Percentiles rank a stretch among this genome's conserved stretches.
Evolutionary conservation across 2,113 vertebrate genomes (phyloP).

Genomic region (Beaufortia kweichowensis): DNA sequence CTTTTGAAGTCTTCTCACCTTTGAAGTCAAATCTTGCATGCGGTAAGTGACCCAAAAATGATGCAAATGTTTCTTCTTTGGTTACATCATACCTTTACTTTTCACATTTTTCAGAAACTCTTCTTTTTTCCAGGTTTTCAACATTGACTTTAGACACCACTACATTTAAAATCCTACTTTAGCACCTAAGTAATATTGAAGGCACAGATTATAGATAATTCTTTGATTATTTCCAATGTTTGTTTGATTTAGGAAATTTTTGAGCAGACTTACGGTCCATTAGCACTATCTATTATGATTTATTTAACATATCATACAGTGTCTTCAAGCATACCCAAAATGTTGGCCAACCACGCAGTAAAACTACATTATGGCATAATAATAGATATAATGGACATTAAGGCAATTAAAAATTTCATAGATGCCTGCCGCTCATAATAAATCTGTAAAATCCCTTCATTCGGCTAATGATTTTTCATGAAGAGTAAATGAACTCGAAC

Average conservation of each 20-base stretch:
- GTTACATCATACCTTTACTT: too few relatives aligned
- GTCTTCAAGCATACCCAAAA: slow-evolving; percentile 23
- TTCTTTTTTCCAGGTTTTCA: background rate
- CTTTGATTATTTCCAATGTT: background rate
- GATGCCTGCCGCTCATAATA: background rate
- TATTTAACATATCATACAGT: background rate
- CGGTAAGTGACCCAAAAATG: too few relatives aligned
- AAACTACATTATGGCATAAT: slow-evolving; percentile 26
- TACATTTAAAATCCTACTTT: background rate
- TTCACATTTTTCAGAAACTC: too few relatives aligned
- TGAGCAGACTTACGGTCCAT: background rate
- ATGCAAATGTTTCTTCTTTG: too few relatives aligned
- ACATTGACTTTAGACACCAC: background rate
- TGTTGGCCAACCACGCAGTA: background rate
- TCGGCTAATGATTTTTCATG: slow-evolving; percentile 19
- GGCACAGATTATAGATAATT: background rate
- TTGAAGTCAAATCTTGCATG: too few relatives aligned
- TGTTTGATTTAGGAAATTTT: background rate
- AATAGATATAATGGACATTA: slow-evolving; percentile 34
- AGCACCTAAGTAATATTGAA: too few relatives aligned
- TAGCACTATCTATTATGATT: slow-evolving; percentile 7
- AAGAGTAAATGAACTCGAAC: background rate
- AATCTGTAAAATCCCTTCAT: slow-evolving; percentile 1
- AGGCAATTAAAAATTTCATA: slow-evolving; percentile 29
- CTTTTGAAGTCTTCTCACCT: too few relatives aligned